phyloP scores from a whole-genome alignment of 1,140 invertebrate species.

The Atta texana region DNA sequence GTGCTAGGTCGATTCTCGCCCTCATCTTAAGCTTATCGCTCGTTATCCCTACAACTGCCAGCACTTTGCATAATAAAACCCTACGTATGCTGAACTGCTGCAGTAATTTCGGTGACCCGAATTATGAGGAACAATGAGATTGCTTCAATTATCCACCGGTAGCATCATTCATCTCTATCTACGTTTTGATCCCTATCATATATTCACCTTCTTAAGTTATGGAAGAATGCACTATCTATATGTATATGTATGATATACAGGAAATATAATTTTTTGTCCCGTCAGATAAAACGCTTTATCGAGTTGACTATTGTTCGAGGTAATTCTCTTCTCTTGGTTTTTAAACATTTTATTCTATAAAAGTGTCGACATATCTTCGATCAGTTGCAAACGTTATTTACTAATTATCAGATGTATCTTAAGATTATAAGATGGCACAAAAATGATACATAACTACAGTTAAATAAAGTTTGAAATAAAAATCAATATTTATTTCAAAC shows the following conservation, averaged over 20 bases:
- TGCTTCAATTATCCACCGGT: slow-evolving; percentile 63
- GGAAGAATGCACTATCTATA: background rate
- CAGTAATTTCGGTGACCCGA: slow-evolving; percentile 61
- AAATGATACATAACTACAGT: slow-evolving; percentile 2
- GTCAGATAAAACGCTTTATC: slow-evolving; percentile 35
- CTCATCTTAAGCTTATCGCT: slow-evolving; percentile 67
- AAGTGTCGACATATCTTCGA: background rate
- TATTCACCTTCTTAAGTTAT: slow-evolving; percentile 33
- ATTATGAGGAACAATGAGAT: slow-evolving; percentile 68
- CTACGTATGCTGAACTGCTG: slow-evolving; percentile 65
- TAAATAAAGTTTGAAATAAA: background rate
- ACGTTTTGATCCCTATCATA: slow-evolving; percentile 1
- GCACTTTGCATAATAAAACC: slow-evolving; percentile 70
- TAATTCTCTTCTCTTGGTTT: slow-evolving; percentile 23
- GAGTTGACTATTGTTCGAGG: slow-evolving; percentile 12
- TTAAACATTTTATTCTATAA: slow-evolving; percentile 40
- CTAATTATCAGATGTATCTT: background rate
- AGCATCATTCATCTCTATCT: slow-evolving; percentile 38
- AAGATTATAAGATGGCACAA: background rate
- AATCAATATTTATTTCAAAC: too few species aligned
- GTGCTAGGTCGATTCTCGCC: slow-evolving; percentile 56
- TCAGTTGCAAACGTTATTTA: background rate
- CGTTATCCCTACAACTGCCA: slow-evolving; percentile 67
- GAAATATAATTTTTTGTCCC: slow-evolving; percentile 12
- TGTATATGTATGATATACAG: background rate